phyloP scores from a whole-genome alignment of 2,797 vertebrate genomes.

The Scolopax rusticola region DNA sequence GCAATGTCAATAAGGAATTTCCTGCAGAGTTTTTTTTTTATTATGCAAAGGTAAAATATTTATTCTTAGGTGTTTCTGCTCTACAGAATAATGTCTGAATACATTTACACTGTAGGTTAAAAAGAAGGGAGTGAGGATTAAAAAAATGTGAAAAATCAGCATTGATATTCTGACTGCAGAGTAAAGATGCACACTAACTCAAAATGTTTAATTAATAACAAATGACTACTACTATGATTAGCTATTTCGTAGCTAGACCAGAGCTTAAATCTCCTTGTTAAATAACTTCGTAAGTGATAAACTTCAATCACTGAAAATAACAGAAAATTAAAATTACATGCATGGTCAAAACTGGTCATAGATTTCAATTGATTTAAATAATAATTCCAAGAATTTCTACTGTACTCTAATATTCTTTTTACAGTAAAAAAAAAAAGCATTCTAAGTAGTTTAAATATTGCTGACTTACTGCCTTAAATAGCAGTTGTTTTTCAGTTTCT shows the following conservation, averaged over 20 bases:
- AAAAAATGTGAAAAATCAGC: not conserved
- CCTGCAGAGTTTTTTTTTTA: not conserved
- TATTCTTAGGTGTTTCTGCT: not conserved
- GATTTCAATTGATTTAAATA: not conserved
- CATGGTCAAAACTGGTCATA: not conserved
- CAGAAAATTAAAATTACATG: not conserved
- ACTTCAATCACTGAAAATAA: not conserved
- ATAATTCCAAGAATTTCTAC: not conserved
- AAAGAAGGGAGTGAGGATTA: not conserved
- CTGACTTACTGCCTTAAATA: conserved; percentile 11
- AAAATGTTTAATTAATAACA: conserved; percentile 28
- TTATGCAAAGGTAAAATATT: not conserved
- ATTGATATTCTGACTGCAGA: not conserved
- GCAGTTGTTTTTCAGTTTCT: conserved; percentile 33
- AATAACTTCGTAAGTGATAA: not conserved
- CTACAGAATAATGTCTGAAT: not conserved
- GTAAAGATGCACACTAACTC: not conserved
- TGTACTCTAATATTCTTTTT: not conserved
- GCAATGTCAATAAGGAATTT: not conserved
- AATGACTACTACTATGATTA: not conserved
- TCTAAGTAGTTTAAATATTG: not conserved
- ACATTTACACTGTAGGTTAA: not conserved
- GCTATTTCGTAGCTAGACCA: not conserved
- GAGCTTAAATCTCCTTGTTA: not conserved
- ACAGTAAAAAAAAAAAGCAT: not conserved